These are phyloP conservation scores for Rhadinocentrus ornatus DNA, from an alignment of 2,797 vertebrate genomes.

Conservation along the genomic window DNA sequence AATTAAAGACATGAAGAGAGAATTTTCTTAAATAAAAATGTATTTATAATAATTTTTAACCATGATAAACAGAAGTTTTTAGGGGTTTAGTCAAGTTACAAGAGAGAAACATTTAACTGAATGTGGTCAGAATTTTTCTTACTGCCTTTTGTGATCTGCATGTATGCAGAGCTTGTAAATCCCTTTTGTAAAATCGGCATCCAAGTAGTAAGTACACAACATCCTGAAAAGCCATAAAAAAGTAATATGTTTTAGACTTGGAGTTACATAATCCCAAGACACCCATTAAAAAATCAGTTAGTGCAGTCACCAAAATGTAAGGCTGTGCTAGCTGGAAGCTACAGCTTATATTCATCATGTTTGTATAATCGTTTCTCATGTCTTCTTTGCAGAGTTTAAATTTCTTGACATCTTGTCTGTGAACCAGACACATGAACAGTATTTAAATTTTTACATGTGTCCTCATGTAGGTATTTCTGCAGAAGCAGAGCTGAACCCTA, in stretches of 20 bases:
- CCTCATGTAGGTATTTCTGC: neutral
- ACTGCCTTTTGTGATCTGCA: neutral
- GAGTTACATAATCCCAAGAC: constrained; percentile 33
- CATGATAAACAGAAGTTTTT: neutral
- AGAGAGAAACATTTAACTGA: no score
- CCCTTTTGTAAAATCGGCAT: neutral
- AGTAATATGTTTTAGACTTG: constrained; percentile 10
- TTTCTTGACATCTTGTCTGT: constrained; percentile 30
- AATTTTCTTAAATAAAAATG: neutral
- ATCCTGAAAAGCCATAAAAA: constrained; percentile 25
- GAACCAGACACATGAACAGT: neutral
- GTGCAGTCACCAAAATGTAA: neutral
- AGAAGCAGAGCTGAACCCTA: constrained; percentile 18
- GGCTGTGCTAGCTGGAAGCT: constrained; percentile 24
- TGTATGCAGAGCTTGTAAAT: neutral
- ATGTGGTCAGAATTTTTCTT: neutral
- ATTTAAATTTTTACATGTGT: neutral
- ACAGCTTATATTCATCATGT: constrained; percentile 24
- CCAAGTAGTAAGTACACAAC: neutral
- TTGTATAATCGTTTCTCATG: constrained; percentile 31
- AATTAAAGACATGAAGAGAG: neutral
- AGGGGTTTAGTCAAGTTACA: neutral
- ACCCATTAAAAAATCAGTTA: constrained; percentile 50
- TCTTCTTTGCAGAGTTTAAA: constrained; percentile 24
- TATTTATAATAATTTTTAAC: neutral